phyloP scores from a whole-genome alignment of 2,113 vertebrate species.

The Cavia porcellus region DNA sequence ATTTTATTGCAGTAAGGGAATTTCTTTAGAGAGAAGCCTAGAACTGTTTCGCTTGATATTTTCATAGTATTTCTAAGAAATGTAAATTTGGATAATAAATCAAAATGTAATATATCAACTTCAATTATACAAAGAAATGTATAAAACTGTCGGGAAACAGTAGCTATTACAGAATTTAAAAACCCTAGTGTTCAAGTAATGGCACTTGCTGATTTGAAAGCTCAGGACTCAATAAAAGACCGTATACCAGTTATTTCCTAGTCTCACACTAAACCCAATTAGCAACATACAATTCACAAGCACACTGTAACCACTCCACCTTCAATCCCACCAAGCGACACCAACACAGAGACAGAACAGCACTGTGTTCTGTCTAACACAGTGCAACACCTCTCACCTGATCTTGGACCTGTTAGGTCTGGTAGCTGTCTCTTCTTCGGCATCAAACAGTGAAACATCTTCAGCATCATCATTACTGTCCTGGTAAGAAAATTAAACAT shows the following conservation, averaged over 20 bases:
- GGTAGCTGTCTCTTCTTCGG: conserved; percentile 92
- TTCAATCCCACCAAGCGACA: background rate
- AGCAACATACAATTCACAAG: background rate
- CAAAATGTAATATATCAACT: background rate
- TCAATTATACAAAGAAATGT: conserved; percentile 25
- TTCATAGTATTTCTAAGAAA: conserved; percentile 50
- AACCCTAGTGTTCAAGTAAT: background rate
- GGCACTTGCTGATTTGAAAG: conserved; percentile 29
- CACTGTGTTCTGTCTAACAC: too few species aligned
- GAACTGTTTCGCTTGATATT: background rate
- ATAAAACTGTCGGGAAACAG: background rate
- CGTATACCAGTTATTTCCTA: background rate
- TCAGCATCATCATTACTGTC: conserved; percentile 93
- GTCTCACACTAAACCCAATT: background rate
- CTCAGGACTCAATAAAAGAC: background rate
- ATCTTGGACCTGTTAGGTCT: conserved; percentile 90
- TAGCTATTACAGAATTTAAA: background rate
- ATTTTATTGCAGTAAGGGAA: conserved; percentile 11
- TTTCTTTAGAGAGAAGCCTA: conserved; percentile 49
- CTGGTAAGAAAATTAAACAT: conserved; percentile 83
- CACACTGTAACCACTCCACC: background rate
- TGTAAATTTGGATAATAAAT: conserved; percentile 44
- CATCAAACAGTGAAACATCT: conserved; percentile 96
- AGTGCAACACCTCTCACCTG: conserved; percentile 85
- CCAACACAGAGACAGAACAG: background rate